Evolutionary conservation across 2,888 invertebrate species (phyloP).

Genomic region (Drosophila austrosaltans): DNA sequence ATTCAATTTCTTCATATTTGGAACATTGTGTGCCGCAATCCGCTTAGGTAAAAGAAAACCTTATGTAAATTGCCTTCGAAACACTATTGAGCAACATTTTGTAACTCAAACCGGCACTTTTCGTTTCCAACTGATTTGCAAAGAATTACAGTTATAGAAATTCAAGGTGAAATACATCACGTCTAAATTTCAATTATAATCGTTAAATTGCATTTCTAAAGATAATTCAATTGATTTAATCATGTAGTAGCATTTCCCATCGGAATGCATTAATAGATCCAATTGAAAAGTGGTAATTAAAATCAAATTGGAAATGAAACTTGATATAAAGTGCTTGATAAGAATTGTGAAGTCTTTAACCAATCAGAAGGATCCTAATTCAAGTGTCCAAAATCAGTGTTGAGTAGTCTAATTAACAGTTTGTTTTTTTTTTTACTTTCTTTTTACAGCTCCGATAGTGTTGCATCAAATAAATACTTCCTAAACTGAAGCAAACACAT

Average conservation of each 20-base stretch:
- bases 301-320: not conserved
- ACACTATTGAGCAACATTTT: not conserved
- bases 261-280: not conserved
- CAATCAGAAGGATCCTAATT: not conserved
- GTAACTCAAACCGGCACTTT: not conserved
- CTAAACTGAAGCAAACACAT: slow-evolving; percentile 27
- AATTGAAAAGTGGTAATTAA: slow-evolving; percentile 1
- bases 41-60: slow-evolving; percentile 75
- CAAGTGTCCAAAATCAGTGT: not conserved
- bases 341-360: not conserved
- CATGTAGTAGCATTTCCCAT: not conserved
- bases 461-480: slow-evolving; percentile 58
- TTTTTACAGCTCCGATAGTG: slow-evolving; percentile 53
- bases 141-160: not conserved
- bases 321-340: slow-evolving; percentile 2
- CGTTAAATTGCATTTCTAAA: too few relatives aligned
- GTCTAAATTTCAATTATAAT: too few relatives aligned
- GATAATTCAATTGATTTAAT: too few relatives aligned
- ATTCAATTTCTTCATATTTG: slow-evolving; percentile 80
- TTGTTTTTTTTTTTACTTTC: slow-evolving; percentile 14
- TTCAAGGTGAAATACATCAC: too few relatives aligned
- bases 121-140: not conserved
- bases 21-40: slow-evolving; percentile 76
- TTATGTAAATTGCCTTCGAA: slow-evolving; percentile 47
- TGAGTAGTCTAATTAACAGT: slow-evolving; percentile 7